These are phyloP conservation scores for Tetramorium bicarinatum DNA, from an alignment of 2,888 invertebrate species.

Conservation along the genomic window DNA sequence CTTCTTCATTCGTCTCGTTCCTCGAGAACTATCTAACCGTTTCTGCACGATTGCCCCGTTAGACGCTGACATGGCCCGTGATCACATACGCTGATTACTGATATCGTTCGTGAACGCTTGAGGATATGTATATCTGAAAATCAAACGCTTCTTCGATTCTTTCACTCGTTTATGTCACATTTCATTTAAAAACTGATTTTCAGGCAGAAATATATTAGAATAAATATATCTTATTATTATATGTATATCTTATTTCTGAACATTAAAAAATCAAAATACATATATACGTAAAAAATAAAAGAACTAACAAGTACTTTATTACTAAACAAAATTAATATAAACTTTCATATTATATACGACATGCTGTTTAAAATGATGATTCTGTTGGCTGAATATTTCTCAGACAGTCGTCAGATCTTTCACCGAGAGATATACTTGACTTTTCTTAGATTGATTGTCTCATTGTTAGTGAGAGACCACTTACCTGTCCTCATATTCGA, in stretches of 20 bases:
- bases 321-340: background rate
- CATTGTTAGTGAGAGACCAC: background rate
- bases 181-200: background rate
- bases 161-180: background rate
- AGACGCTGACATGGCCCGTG: constrained; percentile 48
- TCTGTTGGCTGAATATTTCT: background rate
- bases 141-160: background rate
- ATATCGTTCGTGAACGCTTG: constrained; percentile 30
- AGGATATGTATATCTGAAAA: constrained; percentile 14
- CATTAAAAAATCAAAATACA: background rate
- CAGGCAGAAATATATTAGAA: background rate
- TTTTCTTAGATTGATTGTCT: constrained; percentile 4
- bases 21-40: constrained; percentile 28
- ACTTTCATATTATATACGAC: background rate
- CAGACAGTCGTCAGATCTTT: background rate
- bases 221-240: background rate
- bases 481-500: constrained; percentile 19
- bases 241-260: background rate
- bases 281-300: background rate
- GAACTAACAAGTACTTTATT: background rate
- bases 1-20: constrained; percentile 24
- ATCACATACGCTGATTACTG: constrained; percentile 33
- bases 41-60: constrained; percentile 59
- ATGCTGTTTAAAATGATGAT: background rate
- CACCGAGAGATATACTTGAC: background rate